Evolutionary conservation across 2,888 invertebrate species (phyloP), one percentile per base, ranked within the genome.

Genomic region (Acronicta leporina): DNA sequence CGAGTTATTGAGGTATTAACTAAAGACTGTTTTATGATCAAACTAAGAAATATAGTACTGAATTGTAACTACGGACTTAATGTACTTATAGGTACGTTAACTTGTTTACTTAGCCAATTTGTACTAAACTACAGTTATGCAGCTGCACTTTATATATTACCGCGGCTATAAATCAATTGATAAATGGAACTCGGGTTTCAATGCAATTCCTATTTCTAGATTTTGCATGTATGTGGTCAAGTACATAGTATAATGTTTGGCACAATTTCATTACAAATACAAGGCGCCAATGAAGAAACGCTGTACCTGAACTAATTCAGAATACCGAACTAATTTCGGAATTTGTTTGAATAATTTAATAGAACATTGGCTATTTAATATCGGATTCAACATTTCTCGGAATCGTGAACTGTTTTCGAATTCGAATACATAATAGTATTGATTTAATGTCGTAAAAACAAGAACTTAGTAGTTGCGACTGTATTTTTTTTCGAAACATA

Each of bases 201-300:
- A 65, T 58, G 43, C 14, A 58, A 51, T 47, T 64, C 27, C 66
- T 54, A 51, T 68, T 65, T n/a, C 25, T 59, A 33, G 20, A 40
- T 15, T 50, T 11, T 30, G 15, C 27, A 38, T 50, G 49, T 41
- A 38, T 53, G 63, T 66, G 63, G 43, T 64, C 63, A 63, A 33
- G 33, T 33, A 10, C 44, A 47, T 54, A 43, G 51, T 57, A 45
- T 33, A 70, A 52, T 64, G 52, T 64, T 67, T 67, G 65, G 65
- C 65, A 67, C 42, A n/a, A 64, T 48, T 45, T 57, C 51, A 49
- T 51, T 64, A 52, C 40, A 67, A 64, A 57, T 57, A 49, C 57
- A 52, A 70, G 51, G 70, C 49, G 64, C 57, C 57, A 63, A 33
- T 70, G 71, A 67, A 56, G 45, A 25, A 70, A 64, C 30, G 44